Base-by-base conservation (phyloP, 2,888 invertebrate species). In the Carabus problematicus region DNA sequence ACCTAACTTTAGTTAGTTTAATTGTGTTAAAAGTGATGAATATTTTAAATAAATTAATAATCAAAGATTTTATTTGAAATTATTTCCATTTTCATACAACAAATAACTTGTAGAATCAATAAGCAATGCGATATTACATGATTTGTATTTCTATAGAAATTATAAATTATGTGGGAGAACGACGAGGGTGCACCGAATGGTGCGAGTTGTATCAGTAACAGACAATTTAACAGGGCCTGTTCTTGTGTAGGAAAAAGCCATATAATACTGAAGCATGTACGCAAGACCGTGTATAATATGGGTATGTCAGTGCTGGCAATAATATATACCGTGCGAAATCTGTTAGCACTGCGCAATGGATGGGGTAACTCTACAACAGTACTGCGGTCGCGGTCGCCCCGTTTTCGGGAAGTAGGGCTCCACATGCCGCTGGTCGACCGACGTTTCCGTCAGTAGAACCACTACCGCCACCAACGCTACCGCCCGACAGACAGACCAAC, bases 311-410 rank as follows among this genome's bases (percentile, higher is more conserved):
- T 40, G 29, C 41, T 12, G n/a, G 56, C 12, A 56, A 56, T 56
- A 56, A 56, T 56, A 56, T 56, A 56, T 56, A 56, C 56, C 40
- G 56, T 39, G 56, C 29, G 56, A 56, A 56, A 56, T 56, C 56
- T 56, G 56, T 56, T 56, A 56, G 56, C 56, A 45, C 45, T 45
- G 45, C 14, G 45, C n/a, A n/a, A 14, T 14, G 14, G 7, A n/a
- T n/a, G 45, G 45, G 45, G 45, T 29, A 29, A 29, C 29, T 3
- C 3, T 29, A 29, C 29, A 29, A 29, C 29, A 29, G 29, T 45
- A 7, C 7, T n/a, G 45, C n/a, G 45, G 14, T 45, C 14, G 45
- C 45, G 45, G 45, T 45, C 45, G 45, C 45, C 14, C 3, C 45
- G n/a, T 29, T 29, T 29, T 29, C 45, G n/a, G 55, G 29, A 29